These are phyloP conservation scores for Lepus europaeus DNA, from an alignment of 2,113 vertebrate genomes.

Conservation along the genomic window DNA sequence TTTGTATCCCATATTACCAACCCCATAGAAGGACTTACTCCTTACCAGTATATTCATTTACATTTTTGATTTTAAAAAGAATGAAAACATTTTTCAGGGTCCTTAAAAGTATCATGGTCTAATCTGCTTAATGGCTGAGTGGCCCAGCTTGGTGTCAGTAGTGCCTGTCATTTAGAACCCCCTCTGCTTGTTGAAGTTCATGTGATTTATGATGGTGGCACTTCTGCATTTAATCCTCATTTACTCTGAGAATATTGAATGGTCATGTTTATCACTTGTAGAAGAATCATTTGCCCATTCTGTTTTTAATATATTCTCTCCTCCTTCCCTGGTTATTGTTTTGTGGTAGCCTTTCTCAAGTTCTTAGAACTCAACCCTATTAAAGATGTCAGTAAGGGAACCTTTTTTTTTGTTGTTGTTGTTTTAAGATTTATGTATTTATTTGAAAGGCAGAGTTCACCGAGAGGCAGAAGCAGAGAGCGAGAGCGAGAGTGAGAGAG, in stretches of 20 bases:
- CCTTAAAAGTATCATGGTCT: background rate
- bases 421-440: too few relatives aligned
- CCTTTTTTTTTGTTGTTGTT: too few relatives aligned
- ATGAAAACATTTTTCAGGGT: background rate
- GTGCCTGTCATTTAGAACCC: too few relatives aligned
- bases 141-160: background rate
- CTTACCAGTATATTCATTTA: background rate
- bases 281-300: background rate
- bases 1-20: rapidly evolving
- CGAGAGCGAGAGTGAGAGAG: too few relatives aligned
- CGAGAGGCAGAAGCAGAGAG: too few relatives aligned
- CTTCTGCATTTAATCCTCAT: background rate
- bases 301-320: background rate
- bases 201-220: rapidly evolving
- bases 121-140: background rate
- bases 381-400: background rate
- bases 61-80: background rate
- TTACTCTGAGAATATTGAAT: background rate
- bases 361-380: background rate
- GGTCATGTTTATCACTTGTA: background rate
- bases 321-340: background rate
- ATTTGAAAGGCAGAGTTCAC: too few relatives aligned
- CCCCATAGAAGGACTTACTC: background rate
- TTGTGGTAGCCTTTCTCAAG: background rate
- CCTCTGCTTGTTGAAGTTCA: too few relatives aligned